These are phyloP conservation scores for Sclerurus mexicanus DNA, from an alignment of 2,113 vertebrate genomes.

Conservation along the genomic window DNA sequence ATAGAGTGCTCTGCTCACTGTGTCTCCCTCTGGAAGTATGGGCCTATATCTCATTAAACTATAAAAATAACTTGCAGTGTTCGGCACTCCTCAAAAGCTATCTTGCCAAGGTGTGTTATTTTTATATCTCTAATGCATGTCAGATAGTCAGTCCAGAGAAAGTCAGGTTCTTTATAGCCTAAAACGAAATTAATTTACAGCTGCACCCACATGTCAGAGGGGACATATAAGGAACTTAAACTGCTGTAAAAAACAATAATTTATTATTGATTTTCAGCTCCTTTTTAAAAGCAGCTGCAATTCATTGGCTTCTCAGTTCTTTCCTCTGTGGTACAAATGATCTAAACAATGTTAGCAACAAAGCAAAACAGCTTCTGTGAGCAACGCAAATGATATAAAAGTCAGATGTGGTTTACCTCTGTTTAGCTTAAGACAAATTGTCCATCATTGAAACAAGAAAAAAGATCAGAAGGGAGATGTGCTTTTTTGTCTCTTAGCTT, in stretches of 20 bases:
- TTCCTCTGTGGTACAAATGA: slow-evolving; percentile 36
- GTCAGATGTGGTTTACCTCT: background rate
- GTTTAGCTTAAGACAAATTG: slow-evolving; percentile 6
- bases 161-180: slow-evolving; percentile 31
- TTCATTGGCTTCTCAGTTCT: slow-evolving; percentile 45
- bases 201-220: slow-evolving; percentile 68
- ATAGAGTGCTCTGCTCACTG: slow-evolving; percentile 65
- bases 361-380: slow-evolving; percentile 16
- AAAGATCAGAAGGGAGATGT: background rate
- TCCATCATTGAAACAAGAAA: background rate
- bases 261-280: slow-evolving; percentile 75
- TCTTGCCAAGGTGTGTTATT: slow-evolving; percentile 72
- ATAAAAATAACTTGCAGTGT: slow-evolving; percentile 73
- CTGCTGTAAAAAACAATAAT: slow-evolving; percentile 70
- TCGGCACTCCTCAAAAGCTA: slow-evolving; percentile 44
- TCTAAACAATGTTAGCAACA: background rate
- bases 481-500: background rate
- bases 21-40: slow-evolving; percentile 66
- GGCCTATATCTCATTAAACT: slow-evolving; percentile 72
- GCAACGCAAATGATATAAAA: slow-evolving; percentile 12
- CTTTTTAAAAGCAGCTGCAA: slow-evolving; percentile 67
- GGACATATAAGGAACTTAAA: slow-evolving; percentile 51
- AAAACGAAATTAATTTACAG: slow-evolving; percentile 75
- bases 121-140: slow-evolving; percentile 63
- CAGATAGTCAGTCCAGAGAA: slow-evolving; percentile 47